A percentile compares a stretch with the other conserved stretches of the same genome.
Evolutionary conservation across 1,140 invertebrate genomes (phyloP).

Genomic region (Drosophila willistoni): DNA sequence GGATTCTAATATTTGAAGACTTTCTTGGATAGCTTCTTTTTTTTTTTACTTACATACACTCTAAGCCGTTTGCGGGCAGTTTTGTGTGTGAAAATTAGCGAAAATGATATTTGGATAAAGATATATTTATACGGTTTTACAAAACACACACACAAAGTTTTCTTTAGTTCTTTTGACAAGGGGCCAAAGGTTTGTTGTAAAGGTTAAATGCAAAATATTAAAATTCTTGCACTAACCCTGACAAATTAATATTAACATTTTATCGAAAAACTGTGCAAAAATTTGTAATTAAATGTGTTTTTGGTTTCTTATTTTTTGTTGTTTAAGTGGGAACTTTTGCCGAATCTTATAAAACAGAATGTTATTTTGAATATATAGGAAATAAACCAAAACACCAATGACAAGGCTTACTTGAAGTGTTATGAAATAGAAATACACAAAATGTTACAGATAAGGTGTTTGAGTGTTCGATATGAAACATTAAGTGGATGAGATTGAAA

Average conservation of each 20-base stretch:
- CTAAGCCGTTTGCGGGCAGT: conserved; percentile 10
- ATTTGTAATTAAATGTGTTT: neutral
- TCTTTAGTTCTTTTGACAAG: neutral
- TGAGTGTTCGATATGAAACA: conserved; percentile 5
- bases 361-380: neutral
- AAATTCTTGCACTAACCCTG: conserved; percentile 22
- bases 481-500: neutral
- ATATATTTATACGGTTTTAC: neutral
- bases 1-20: too few relatives aligned
- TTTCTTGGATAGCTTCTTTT: too few relatives aligned
- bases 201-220: conserved; percentile 25
- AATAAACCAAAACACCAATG: neutral
- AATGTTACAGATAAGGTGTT: neutral
- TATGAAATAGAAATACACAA: neutral
- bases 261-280: conserved; percentile 17
- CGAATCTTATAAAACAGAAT: neutral
- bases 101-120: neutral
- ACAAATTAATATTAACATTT: conserved; percentile 30
- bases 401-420: conserved; percentile 1
- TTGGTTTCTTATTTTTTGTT: neutral
- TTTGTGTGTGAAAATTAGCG: neutral
- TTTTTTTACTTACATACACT: conserved; percentile 31
- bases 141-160: neutral
- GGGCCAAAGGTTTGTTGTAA: neutral
- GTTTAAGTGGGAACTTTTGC: neutral